Conservation (phyloP, 2,797 vertebrate genomes). For the Crax fasciolata region DNA sequence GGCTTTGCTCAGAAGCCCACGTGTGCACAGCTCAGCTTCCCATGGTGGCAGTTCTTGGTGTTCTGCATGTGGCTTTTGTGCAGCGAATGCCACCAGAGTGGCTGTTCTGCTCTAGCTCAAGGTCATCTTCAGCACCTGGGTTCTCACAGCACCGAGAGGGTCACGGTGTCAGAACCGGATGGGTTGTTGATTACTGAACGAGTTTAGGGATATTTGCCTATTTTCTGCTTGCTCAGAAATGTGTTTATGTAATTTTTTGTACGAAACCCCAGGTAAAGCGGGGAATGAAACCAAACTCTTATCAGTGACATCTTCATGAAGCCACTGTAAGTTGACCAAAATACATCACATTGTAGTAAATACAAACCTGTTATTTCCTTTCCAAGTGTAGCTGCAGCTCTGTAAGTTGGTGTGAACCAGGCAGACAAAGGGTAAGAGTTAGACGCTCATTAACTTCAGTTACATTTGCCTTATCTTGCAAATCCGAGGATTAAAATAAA, state of each 20-base stretch:
- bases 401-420: not conserved
- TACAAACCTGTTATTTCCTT: not conserved
- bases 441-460: not conserved
- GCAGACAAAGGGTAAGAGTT: not conserved
- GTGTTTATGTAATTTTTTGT: not conserved
- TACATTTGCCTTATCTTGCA: not conserved
- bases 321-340: not conserved
- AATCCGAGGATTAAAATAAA: not conserved
- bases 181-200: not conserved
- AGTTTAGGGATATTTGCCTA: too few species aligned
- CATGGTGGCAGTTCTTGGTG: not conserved
- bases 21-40: not conserved
- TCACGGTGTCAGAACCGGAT: rapidly evolving
- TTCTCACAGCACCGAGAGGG: not conserved
- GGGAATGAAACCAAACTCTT: not conserved
- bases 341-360: not conserved
- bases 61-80: not conserved
- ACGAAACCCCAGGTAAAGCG: not conserved
- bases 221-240: not conserved
- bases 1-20: rapidly evolving
- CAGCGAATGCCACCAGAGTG: rapidly evolving
- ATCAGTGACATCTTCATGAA: not conserved
- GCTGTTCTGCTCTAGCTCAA: not conserved
- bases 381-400: not conserved
- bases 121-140: not conserved